Percentiles rank a stretch among this genome's conserved stretches.
Evolutionary conservation across 2,113 vertebrate species (phyloP).

Genomic region (Ameiurus melas): DNA sequence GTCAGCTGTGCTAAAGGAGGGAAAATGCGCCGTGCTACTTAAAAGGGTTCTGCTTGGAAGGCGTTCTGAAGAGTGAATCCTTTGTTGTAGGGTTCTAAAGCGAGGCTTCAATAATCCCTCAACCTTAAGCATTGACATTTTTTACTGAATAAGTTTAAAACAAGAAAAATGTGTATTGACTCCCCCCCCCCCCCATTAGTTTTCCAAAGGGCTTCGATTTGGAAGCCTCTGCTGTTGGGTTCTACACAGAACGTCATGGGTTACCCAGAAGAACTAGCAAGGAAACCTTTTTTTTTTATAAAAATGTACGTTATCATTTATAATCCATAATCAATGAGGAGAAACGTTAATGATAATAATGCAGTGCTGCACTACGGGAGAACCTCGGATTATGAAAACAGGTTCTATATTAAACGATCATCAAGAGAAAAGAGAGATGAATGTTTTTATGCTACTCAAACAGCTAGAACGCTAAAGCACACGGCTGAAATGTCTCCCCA

Average conservation of each 20-base stretch:
- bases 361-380: not conserved
- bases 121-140: too few species aligned
- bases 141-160: too few species aligned
- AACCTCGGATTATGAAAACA: not conserved
- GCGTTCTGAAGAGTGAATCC: not conserved
- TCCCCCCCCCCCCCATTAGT: too few species aligned
- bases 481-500: not conserved
- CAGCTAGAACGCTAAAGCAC: not conserved
- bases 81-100: not conserved
- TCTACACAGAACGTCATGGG: not conserved
- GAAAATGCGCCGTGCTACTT: not conserved
- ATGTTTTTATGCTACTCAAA: constrained; percentile 49
- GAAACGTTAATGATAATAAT: not conserved
- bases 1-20: not conserved
- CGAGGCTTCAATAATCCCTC: too few species aligned
- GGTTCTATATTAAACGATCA: not conserved
- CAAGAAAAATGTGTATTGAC: too few species aligned
- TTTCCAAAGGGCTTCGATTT: too few species aligned
- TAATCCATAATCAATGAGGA: not conserved
- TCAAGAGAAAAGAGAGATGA: constrained; percentile 22
- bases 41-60: not conserved
- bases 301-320: not conserved
- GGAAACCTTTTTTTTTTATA: not conserved
- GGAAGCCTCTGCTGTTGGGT: too few species aligned
- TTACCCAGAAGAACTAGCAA: too few species aligned